Percentiles rank a stretch among this genome's conserved stretches.
These are phyloP conservation scores for Caenorhabditis latens DNA, from an alignment of 1,140 invertebrate genomes.

Conservation along the genomic window DNA sequence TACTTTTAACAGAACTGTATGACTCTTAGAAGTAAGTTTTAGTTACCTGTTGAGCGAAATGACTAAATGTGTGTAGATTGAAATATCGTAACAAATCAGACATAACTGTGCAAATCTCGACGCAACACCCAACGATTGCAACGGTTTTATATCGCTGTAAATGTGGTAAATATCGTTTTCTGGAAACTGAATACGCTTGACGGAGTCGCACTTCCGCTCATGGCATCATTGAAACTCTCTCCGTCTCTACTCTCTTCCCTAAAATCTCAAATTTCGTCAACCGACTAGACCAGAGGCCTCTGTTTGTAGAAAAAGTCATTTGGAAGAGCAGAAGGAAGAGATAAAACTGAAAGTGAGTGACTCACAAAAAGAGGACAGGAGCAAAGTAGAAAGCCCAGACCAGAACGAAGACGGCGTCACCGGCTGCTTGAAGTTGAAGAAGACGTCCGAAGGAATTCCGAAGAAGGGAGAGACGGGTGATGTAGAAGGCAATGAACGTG, in stretches of 20 bases:
- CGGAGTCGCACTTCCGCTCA: slow-evolving; percentile 6
- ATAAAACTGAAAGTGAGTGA: neutral
- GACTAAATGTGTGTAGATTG: slow-evolving; percentile 58
- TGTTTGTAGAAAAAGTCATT: neutral
- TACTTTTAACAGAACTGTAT: too few relatives aligned
- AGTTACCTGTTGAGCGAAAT: slow-evolving; percentile 58
- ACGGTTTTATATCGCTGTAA: slow-evolving; percentile 50
- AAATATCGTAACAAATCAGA: slow-evolving; percentile 60
- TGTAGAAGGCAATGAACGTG: slow-evolving; percentile 54
- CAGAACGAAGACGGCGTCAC: slow-evolving; percentile 46
- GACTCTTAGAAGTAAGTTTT: too few relatives aligned
- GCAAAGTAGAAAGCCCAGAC: slow-evolving; percentile 62
- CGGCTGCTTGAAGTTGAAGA: slow-evolving; percentile 54
- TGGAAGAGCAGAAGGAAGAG: neutral
- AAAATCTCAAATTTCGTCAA: slow-evolving; percentile 44
- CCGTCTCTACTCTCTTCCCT: neutral
- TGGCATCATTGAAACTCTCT: slow-evolving; percentile 23
- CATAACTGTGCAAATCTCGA: slow-evolving; percentile 54
- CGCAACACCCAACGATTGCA: slow-evolving; percentile 42
- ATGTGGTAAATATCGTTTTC: slow-evolving; percentile 44
- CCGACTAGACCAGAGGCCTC: neutral
- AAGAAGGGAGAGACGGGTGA: slow-evolving; percentile 45
- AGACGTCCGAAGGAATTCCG: slow-evolving; percentile 56
- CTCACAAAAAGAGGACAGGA: slow-evolving; percentile 57
- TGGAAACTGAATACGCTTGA: slow-evolving; percentile 52